Conservation (phyloP, 2,888 invertebrate species). For the Plutella xylostella region DNA sequence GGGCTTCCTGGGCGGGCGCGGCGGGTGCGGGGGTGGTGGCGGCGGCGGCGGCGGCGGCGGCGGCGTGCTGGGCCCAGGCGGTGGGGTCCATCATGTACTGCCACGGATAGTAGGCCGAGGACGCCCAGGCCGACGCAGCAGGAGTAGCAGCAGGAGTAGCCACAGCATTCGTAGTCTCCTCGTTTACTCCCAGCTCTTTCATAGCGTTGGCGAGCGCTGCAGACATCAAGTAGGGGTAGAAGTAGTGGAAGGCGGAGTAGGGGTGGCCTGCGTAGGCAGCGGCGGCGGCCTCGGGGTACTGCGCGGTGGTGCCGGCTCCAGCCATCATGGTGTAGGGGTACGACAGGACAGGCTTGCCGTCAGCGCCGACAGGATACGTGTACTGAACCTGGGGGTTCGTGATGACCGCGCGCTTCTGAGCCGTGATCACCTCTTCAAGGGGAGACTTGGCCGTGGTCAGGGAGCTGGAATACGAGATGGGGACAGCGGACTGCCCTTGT, state of each 20-base stretch:
- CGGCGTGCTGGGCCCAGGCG: slow-evolving; percentile 37
- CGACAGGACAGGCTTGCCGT: neutral
- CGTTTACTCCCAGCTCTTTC: slow-evolving; percentile 35
- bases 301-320: neutral
- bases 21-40: neutral
- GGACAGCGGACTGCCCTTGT: slow-evolving; percentile 22
- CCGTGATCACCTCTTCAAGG: slow-evolving; percentile 28
- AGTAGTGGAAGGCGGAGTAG: slow-evolving; percentile 41
- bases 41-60: slow-evolving; percentile 21
- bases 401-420: slow-evolving; percentile 39
- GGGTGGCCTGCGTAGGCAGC: slow-evolving; percentile 1
- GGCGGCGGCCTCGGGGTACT: neutral
- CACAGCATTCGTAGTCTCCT: slow-evolving; percentile 25
- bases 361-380: slow-evolving; percentile 4
- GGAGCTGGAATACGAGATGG: slow-evolving; percentile 23
- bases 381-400: slow-evolving; percentile 36
- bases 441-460: slow-evolving; percentile 22
- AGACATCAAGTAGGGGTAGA: slow-evolving; percentile 50
- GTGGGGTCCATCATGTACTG: slow-evolving; percentile 35
- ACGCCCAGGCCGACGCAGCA: slow-evolving; percentile 23
- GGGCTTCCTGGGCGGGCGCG: no score
- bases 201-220: slow-evolving; percentile 32
- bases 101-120: slow-evolving; percentile 41
- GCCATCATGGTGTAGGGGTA: slow-evolving; percentile 1
- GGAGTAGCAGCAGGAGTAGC: slow-evolving; percentile 14